Percentiles rank a stretch among this genome's conserved stretches.
Conservation (phyloP, 1,140 invertebrate species). For the Lepidurus arcticus region DNA sequence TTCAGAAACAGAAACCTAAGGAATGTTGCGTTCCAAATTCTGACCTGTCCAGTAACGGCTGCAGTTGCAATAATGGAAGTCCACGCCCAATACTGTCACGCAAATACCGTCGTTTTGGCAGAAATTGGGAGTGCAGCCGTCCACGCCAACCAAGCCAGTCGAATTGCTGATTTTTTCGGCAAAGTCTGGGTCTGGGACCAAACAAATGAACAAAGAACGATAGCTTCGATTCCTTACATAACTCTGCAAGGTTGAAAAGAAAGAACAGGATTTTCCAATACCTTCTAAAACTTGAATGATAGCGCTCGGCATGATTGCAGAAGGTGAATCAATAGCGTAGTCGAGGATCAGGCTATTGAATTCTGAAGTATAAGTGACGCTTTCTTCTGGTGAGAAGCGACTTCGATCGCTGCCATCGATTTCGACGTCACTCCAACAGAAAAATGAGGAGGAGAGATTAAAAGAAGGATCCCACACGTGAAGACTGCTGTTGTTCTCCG, state of each 20-base stretch:
- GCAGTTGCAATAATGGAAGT: constrained; percentile 56
- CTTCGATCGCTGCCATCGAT: not conserved
- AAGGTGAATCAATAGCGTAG: constrained; percentile 6
- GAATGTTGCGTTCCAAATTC: not conserved
- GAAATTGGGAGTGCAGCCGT: constrained; percentile 60
- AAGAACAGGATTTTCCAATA: not conserved
- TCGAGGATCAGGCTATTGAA: constrained; percentile 7
- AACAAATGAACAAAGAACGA: not conserved
- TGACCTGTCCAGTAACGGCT: constrained; percentile 47
- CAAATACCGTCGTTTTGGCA: constrained; percentile 62
- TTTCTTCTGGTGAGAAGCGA: not conserved
- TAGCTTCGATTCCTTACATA: not conserved
- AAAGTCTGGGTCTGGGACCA: constrained; percentile 24
- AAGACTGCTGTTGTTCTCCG: not conserved
- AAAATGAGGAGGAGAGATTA: not conserved
- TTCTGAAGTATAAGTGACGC: constrained; percentile 3
- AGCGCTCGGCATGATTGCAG: not conserved
- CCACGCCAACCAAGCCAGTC: constrained; percentile 31
- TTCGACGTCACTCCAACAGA: not conserved
- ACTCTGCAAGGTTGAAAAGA: not conserved
- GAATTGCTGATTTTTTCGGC: constrained; percentile 4
- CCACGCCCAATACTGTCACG: constrained; percentile 46
- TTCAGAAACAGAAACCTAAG: not conserved
- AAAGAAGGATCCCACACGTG: not conserved
- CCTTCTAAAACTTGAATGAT: not conserved